Conservation (phyloP, 1,140 invertebrate species). For the Helicorthomorpha holstii region DNA sequence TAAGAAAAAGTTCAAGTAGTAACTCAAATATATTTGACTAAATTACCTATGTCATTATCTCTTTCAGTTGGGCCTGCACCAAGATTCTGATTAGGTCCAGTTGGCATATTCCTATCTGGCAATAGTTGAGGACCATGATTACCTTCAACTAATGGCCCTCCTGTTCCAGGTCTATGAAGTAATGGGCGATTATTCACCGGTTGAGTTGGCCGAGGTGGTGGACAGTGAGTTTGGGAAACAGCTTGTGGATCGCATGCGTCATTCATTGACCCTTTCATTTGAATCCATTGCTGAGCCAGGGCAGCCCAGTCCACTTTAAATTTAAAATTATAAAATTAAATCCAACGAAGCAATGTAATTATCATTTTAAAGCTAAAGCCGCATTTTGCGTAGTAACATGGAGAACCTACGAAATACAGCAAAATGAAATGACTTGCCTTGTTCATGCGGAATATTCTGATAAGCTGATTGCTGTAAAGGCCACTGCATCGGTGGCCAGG, state of each 20-base stretch:
- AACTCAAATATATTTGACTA: too few species aligned
- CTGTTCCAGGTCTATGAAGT: too few species aligned
- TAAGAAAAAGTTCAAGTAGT: too few species aligned
- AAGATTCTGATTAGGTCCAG: too few species aligned
- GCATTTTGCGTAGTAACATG: background rate
- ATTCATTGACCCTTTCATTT: conserved; percentile 58
- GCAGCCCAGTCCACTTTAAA: conserved; percentile 78
- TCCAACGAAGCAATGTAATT: conserved; percentile 1
- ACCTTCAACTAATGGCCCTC: too few species aligned
- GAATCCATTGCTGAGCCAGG: conserved; percentile 92
- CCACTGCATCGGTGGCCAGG: conserved; percentile 18
- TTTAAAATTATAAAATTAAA: conserved; percentile 8
- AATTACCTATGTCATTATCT: too few species aligned
- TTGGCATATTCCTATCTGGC: too few species aligned
- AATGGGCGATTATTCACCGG: conserved; percentile 8
- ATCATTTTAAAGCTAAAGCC: conserved; percentile 1
- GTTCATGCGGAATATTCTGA: conserved; percentile 29
- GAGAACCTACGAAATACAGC: background rate
- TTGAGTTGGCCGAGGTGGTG: conserved; percentile 1
- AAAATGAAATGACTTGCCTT: conserved; percentile 21
- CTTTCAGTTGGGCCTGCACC: too few species aligned
- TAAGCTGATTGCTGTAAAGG: conserved; percentile 26
- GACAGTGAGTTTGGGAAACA: conserved; percentile 9
- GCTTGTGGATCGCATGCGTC: conserved; percentile 5
- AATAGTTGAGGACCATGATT: too few species aligned